Evolutionary conservation across 2,797 vertebrate genomes (phyloP).

Genomic region (Sciaenops ocellatus): DNA sequence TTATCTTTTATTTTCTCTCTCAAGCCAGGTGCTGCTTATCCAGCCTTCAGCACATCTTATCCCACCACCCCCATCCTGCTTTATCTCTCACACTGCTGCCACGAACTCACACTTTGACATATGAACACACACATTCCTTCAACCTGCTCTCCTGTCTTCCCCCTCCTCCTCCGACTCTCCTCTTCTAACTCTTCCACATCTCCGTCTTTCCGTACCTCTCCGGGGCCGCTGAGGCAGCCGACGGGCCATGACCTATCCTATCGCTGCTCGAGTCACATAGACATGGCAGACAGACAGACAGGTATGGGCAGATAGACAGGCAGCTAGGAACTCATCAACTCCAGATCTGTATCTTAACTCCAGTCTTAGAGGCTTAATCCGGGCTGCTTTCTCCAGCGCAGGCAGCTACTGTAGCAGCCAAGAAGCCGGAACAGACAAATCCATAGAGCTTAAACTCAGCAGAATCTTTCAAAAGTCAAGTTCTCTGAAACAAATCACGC

Average conservation of each 20-base stretch:
- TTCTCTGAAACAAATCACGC: conserved; percentile 26
- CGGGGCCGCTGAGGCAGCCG: conserved; percentile 39
- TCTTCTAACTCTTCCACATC: conserved; percentile 3
- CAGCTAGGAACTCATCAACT: conserved; percentile 50
- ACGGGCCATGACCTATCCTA: conserved; percentile 52
- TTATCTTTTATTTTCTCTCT: conserved; percentile 70
- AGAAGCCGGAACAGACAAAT: conserved; percentile 61
- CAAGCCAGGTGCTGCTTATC: conserved; percentile 72
- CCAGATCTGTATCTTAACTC: conserved; percentile 69
- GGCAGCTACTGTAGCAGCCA: conserved; percentile 62
- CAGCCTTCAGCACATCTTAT: conserved; percentile 62
- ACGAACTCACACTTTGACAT: conserved; percentile 64
- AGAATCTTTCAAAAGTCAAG: conserved; percentile 41
- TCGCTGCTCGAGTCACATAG: conserved; percentile 38
- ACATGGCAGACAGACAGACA: conserved; percentile 40
- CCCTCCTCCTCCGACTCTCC: background rate
- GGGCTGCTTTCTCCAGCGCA: conserved; percentile 41
- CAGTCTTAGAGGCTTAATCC: conserved; percentile 64
- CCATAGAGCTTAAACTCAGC: conserved; percentile 53
- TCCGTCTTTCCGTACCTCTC: conserved; percentile 25
- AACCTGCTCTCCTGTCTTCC: conserved; percentile 29
- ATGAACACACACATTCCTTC: conserved; percentile 56
- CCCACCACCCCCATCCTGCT: conserved; percentile 15
- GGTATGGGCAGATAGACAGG: conserved; percentile 36
- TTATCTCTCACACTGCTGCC: conserved; percentile 58